Evolutionary conservation across 2,797 vertebrate genomes (phyloP).

Genomic region (Leucoraja ocellata): DNA sequence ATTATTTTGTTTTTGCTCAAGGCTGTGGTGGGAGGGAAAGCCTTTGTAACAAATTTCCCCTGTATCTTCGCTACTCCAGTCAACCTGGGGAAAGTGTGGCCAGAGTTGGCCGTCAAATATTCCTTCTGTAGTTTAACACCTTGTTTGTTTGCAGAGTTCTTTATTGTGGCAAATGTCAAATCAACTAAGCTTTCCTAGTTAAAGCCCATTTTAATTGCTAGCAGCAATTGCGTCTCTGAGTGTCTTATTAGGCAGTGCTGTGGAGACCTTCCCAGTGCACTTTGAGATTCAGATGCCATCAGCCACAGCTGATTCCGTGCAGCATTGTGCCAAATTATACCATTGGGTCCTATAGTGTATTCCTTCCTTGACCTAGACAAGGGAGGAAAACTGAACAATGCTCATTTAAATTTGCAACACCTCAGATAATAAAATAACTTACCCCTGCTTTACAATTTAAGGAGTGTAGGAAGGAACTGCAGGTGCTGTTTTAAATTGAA

Average conservation of each 20-base stretch:
- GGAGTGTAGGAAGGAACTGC: too few species aligned
- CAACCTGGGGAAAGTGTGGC: not conserved
- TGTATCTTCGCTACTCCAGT: not conserved
- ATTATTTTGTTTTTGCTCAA: not conserved
- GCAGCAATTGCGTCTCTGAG: too few species aligned
- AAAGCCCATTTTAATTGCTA: not conserved
- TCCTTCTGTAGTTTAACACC: not conserved
- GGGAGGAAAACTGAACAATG: too few species aligned
- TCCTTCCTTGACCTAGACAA: not conserved
- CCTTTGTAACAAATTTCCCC: not conserved
- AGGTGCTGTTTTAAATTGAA: too few species aligned
- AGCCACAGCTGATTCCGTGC: not conserved
- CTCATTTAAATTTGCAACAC: too few species aligned
- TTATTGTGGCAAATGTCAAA: not conserved
- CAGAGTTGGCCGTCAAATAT: not conserved
- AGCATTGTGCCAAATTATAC: not conserved
- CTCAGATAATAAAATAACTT: too few species aligned
- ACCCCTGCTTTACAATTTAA: too few species aligned
- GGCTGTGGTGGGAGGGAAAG: not conserved
- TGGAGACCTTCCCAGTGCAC: not conserved
- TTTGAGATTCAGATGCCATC: not conserved
- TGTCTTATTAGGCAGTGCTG: not conserved
- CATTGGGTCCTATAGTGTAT: not conserved
- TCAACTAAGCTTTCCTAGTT: not conserved
- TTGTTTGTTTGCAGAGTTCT: not conserved